A percentile compares a stretch with the other conserved stretches of the same genome.
These are phyloP conservation scores for Trichoplax adhaerens DNA, from an alignment of 37 sponge, comb jelly and placozoan genomes.

Conservation along the genomic window DNA sequence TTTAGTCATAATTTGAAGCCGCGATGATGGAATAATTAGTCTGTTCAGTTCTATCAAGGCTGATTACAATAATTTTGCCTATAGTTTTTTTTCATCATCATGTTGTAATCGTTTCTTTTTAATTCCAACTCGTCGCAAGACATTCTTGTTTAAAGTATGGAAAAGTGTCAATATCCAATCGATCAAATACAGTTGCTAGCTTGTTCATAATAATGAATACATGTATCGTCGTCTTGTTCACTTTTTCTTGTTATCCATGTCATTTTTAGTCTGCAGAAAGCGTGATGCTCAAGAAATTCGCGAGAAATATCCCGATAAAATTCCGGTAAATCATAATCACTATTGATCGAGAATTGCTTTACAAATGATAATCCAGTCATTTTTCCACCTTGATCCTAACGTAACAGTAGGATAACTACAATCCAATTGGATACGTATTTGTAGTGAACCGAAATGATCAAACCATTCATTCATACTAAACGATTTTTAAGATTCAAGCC, in stretches of 20 bases:
- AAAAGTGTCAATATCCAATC: slow-evolving; percentile 6
- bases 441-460: neutral
- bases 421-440: neutral
- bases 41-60: no score
- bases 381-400: no score
- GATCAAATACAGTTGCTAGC: neutral
- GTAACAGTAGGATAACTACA: no score
- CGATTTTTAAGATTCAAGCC: no score
- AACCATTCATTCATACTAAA: no score
- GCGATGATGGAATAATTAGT: no score
- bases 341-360: neutral
- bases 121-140: no score
- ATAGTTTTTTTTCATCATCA: no score
- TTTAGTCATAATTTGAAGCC: no score
- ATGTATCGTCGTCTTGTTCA: neutral
- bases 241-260: neutral
- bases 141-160: slow-evolving; percentile 6
- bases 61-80: no score
- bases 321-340: slow-evolving; percentile 56
- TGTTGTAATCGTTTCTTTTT: no score
- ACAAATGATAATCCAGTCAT: neutral
- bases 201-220: neutral
- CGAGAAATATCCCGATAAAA: slow-evolving; percentile 90
- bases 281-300: slow-evolving; percentile 91
- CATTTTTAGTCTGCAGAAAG: slow-evolving; percentile 67